These are phyloP conservation scores for Microcebus griseorufus DNA, from an alignment of 2,113 vertebrate species.

Conservation along the genomic window DNA sequence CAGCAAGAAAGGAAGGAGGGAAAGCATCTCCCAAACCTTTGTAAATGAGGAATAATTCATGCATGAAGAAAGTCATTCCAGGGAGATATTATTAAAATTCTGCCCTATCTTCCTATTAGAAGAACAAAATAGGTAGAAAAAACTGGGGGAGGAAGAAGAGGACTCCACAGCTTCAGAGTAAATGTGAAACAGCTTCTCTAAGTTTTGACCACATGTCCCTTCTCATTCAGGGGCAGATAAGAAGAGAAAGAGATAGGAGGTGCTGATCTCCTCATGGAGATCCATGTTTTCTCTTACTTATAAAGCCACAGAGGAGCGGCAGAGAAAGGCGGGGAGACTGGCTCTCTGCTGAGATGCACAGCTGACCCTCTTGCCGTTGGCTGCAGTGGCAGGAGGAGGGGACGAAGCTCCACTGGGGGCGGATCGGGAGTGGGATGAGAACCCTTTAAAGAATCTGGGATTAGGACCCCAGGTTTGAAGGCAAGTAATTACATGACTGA, in stretches of 20 bases:
- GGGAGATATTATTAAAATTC: constrained; percentile 68
- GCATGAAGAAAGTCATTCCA: constrained; percentile 66
- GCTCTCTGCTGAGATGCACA: neutral
- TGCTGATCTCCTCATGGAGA: neutral
- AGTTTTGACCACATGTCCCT: neutral
- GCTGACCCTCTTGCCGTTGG: neutral
- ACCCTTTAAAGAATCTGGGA: neutral
- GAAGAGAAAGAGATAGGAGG: neutral
- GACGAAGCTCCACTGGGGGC: neutral
- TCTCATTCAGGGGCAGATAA: neutral
- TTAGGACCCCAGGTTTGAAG: neutral
- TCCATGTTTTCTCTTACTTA: neutral
- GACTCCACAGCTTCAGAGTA: constrained; percentile 5
- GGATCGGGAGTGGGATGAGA: neutral
- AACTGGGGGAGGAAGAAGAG: neutral
- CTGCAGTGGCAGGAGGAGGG: no score
- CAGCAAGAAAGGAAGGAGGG: neutral
- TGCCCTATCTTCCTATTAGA: constrained; percentile 63
- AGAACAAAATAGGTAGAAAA: constrained; percentile 62
- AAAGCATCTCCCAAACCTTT: constrained; percentile 31
- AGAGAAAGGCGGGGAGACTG: neutral
- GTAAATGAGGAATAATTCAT: constrained; percentile 75
- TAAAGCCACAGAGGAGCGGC: neutral
- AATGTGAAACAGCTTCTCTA: neutral
- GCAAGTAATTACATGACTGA: neutral